Conservation (phyloP, 2,113 vertebrate genomes). For the Notothenia rossii region DNA sequence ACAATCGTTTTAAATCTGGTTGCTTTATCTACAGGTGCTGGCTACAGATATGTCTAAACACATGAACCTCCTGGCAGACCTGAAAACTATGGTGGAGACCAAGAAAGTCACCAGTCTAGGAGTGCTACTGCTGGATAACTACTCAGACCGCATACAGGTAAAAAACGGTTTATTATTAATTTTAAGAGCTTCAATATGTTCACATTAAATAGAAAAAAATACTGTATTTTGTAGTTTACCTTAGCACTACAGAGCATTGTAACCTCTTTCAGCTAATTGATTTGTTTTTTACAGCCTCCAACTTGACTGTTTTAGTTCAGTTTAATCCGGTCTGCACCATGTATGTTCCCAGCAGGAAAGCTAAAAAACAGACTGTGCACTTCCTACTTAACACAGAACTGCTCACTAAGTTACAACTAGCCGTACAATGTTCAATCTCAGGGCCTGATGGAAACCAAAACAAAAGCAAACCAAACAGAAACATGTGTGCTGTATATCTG, state of each 20-base stretch:
- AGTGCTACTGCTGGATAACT: constrained; percentile 92
- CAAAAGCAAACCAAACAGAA: too few relatives aligned
- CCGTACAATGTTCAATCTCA: background rate
- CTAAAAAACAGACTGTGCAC: background rate
- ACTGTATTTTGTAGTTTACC: background rate
- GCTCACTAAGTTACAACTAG: background rate
- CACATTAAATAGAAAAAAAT: too few relatives aligned
- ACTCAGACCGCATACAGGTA: constrained; percentile 94
- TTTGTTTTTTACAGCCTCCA: background rate
- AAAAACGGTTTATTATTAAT: background rate
- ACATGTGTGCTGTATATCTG: too few relatives aligned
- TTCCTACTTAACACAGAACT: background rate
- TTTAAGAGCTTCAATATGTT: background rate
- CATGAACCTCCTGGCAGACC: constrained; percentile 93
- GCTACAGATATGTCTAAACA: constrained; percentile 98
- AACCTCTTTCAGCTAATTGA: background rate
- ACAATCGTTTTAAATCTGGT: background rate
- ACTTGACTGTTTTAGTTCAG: background rate
- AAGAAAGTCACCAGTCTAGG: constrained; percentile 95
- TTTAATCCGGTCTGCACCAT: background rate
- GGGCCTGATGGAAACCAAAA: too few relatives aligned
- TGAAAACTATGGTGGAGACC: constrained; percentile 98
- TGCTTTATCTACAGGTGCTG: constrained; percentile 83
- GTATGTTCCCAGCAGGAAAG: background rate
- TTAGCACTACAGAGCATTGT: background rate